Evolutionary conservation across 1,140 invertebrate species (phyloP).

Genomic region (Drosophila watanabei): DNA sequence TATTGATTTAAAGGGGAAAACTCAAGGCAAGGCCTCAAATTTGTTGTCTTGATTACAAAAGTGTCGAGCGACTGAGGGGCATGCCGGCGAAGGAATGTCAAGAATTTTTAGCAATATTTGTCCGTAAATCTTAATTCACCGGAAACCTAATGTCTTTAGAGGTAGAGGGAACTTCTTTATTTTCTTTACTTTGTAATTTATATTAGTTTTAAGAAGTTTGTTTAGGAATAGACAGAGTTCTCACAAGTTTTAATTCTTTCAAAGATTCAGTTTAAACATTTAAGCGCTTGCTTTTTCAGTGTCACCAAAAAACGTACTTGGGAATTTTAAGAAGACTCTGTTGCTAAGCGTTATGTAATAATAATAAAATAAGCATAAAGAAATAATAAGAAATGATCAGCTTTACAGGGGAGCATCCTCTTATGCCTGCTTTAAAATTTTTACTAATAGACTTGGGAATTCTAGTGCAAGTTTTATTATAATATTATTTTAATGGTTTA

Average conservation of each 20-base stretch:
- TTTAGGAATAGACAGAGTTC: background rate
- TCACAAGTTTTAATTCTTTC: background rate
- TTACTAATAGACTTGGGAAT: too few species aligned
- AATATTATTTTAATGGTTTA: too few species aligned
- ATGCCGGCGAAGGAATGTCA: slow-evolving; percentile 26
- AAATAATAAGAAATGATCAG: too few species aligned
- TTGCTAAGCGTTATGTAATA: too few species aligned
- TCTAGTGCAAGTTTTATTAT: too few species aligned
- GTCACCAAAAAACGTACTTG: background rate
- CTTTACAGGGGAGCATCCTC: too few species aligned
- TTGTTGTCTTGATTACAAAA: slow-evolving; percentile 59
- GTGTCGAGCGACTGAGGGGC: slow-evolving; percentile 14
- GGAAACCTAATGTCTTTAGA: background rate
- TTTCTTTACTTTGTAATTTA: background rate
- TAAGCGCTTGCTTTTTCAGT: too few species aligned
- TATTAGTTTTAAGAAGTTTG: slow-evolving; percentile 2
- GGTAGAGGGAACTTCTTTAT: background rate
- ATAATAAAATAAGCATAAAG: too few species aligned
- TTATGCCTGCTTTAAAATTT: too few species aligned
- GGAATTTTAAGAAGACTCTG: too few species aligned
- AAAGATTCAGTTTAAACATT: background rate
- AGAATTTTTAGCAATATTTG: slow-evolving; percentile 27
- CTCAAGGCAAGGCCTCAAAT: slow-evolving; percentile 66
- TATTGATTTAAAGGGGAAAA: slow-evolving; percentile 57
- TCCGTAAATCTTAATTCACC: slow-evolving; percentile 6